Evolutionary conservation across 2,888 invertebrate species (phyloP).

Genomic region (Luperina nickerlii): DNA sequence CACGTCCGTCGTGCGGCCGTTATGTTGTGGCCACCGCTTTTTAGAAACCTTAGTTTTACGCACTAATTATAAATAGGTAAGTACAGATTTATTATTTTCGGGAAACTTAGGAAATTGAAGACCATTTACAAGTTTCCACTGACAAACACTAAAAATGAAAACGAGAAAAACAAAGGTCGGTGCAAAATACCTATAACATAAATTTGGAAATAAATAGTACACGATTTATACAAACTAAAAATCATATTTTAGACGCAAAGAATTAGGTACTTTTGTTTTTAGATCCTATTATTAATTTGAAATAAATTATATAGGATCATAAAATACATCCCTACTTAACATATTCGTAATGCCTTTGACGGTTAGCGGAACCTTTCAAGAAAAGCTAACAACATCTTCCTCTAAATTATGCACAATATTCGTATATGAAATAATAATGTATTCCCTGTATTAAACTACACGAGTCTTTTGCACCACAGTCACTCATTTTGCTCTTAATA

Average conservation of each 20-base stretch:
- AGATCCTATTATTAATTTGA: not conserved
- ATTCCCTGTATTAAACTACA: conserved; percentile 27
- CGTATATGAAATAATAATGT: conserved; percentile 23
- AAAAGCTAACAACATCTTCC: not conserved
- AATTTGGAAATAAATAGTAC: too few relatives aligned
- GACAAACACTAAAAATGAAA: too few relatives aligned
- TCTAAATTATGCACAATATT: conserved; percentile 6
- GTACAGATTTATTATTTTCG: not conserved
- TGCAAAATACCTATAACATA: too few relatives aligned
- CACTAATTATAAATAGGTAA: not conserved
- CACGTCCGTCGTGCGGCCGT: not conserved
- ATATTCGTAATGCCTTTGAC: not conserved
- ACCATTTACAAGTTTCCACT: too few relatives aligned
- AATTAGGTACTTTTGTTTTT: too few relatives aligned
- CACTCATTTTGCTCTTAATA: conserved; percentile 11
- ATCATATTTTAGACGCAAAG: too few relatives aligned
- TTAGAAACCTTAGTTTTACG: not conserved
- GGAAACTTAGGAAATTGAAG: too few relatives aligned
- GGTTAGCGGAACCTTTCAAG: not conserved
- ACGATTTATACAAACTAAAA: too few relatives aligned
- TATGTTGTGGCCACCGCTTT: not conserved
- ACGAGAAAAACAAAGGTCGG: too few relatives aligned
- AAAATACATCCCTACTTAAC: not conserved
- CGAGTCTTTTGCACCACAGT: conserved; percentile 24
- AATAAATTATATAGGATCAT: conserved; percentile 17